Conservation (phyloP, 2,888 invertebrate genomes). For the Patella depressa region DNA sequence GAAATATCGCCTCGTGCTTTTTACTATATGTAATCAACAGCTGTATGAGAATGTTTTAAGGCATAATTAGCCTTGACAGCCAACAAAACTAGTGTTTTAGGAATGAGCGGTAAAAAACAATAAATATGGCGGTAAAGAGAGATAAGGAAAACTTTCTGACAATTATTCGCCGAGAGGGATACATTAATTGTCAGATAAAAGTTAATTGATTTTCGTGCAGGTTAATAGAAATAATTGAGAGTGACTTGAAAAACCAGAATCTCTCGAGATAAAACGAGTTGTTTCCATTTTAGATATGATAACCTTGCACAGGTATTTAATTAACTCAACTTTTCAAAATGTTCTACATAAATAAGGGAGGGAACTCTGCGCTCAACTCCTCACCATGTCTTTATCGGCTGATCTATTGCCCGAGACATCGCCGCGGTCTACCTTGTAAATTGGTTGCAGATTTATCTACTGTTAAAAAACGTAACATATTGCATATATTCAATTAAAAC, state of each 20-base stretch:
- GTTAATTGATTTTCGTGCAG: background rate
- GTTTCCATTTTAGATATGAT: background rate
- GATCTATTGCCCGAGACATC: too few species aligned
- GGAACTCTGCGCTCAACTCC: too few species aligned
- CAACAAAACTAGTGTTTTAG: background rate
- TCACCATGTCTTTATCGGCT: too few species aligned
- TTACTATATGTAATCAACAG: conserved; percentile 6
- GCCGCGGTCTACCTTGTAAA: too few species aligned
- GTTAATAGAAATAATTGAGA: background rate
- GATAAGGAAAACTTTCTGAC: conserved; percentile 1
- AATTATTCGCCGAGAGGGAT: background rate
- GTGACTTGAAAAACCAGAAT: background rate
- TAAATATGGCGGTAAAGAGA: background rate
- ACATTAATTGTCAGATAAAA: conserved; percentile 1
- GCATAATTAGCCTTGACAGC: background rate
- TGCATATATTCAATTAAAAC: too few species aligned
- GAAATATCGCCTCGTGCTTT: background rate
- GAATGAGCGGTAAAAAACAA: background rate
- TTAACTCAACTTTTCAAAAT: background rate
- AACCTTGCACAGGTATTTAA: background rate
- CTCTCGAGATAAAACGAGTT: background rate
- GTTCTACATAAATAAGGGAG: too few species aligned
- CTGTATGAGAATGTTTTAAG: background rate
- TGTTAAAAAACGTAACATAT: too few species aligned
- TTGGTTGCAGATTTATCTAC: too few species aligned